phyloP scores from a whole-genome alignment of 2,888 invertebrate genomes.

The Thysanoteuthis rhombus region DNA sequence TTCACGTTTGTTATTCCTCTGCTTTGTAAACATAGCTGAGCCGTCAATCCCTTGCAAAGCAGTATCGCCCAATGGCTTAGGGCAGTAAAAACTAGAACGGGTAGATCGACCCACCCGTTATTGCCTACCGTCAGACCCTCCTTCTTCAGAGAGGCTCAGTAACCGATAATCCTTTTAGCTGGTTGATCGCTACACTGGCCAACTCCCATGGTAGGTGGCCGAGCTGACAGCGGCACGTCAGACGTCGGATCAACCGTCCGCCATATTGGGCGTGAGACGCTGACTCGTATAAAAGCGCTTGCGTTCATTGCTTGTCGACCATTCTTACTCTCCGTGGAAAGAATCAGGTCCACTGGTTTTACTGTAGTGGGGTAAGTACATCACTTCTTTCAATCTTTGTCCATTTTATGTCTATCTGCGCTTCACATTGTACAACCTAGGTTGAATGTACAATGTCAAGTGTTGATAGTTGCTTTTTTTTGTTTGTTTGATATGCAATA shows the following conservation, averaged over 20 bases:
- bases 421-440: neutral
- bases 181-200: slow-evolving; percentile 12
- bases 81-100: neutral
- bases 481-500: neutral
- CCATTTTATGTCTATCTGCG: neutral
- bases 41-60: neutral
- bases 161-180: slow-evolving; percentile 12
- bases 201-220: slow-evolving; percentile 12
- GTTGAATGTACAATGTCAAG: neutral
- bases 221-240: neutral
- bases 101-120: neutral
- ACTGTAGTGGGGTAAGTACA: neutral
- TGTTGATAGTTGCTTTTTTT: neutral
- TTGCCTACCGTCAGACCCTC: neutral
- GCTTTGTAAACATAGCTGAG: neutral
- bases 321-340: neutral
- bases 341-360: neutral
- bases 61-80: slow-evolving; percentile 1
- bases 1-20: neutral
- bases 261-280: neutral
- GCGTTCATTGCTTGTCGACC: neutral
- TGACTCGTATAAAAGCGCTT: neutral
- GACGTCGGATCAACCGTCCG: neutral
- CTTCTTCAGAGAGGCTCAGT: neutral
- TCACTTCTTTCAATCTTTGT: neutral